Evolutionary conservation across 2,888 invertebrate species (phyloP).

Genomic region (Myopa tessellatipennis): DNA sequence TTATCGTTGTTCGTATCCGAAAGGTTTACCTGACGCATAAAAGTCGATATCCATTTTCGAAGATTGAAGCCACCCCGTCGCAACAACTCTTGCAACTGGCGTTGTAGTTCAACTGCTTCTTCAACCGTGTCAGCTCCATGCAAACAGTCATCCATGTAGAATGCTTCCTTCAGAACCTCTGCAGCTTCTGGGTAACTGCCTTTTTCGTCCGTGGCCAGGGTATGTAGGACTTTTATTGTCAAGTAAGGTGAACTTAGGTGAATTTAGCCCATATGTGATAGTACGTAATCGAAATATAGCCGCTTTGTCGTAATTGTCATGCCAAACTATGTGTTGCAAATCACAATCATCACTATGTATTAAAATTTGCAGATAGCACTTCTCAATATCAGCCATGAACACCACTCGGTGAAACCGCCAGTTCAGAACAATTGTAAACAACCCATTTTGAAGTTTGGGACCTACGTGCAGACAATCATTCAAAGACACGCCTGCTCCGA

Average conservation of each 20-base stretch:
- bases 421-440: constrained; percentile 39
- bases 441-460: constrained; percentile 44
- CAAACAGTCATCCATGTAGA: constrained; percentile 45
- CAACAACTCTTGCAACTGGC: constrained; percentile 11
- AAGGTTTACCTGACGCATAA: constrained; percentile 16
- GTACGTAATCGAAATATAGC: constrained; percentile 29
- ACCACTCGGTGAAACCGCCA: constrained; percentile 42
- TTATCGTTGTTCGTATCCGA: neutral
- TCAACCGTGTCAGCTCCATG: constrained; percentile 10
- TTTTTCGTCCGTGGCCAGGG: neutral
- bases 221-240: neutral
- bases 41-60: neutral
- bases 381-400: constrained; percentile 46
- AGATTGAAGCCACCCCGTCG: neutral
- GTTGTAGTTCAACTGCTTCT: neutral
- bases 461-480: constrained; percentile 46
- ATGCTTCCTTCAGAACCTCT: constrained; percentile 28
- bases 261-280: constrained; percentile 5
- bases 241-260: neutral
- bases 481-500: constrained; percentile 32
- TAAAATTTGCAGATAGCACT: constrained; percentile 43
- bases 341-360: constrained; percentile 41
- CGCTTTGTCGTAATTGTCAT: constrained; percentile 20
- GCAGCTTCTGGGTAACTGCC: constrained; percentile 37
- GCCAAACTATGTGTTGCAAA: constrained; percentile 44